Evolutionary conservation across 2,797 vertebrate species (phyloP), one percentile per base, ranked within the genome.

Genomic region (Champsocephalus esox): DNA sequence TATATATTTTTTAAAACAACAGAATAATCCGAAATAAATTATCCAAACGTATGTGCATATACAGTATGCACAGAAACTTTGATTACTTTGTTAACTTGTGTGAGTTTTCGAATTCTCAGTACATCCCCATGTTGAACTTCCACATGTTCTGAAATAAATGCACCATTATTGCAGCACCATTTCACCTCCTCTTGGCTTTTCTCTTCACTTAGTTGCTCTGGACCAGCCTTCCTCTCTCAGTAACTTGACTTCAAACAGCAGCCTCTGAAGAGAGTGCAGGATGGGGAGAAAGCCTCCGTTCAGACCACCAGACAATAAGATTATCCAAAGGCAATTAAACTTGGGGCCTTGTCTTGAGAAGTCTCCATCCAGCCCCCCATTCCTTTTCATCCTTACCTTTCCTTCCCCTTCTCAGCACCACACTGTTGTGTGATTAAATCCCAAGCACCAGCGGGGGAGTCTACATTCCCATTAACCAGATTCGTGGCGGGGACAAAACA

Each of bases 381-480:
- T 76, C 75, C 69, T 54, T 83, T 87, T 86, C 85, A 82, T 87
- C 84, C 79, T 66, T 75, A 88, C 86, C 89, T 89, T 78, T 79
- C 76, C 82, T 74, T 77, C 78, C 70, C 78, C 80, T 85, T 80
- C 83, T 78, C 66, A 11, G 82, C 85, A 69, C 73, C 90, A 83
- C 87, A 93, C 93, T 94, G 94, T 95, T 91, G 90, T 90, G 90
- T 94, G 94, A 95, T 95, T 95, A 95, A 93, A 89, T 94, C 79
- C 74, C 57, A 21, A 89, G 87, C 86, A 86, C 82, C 90, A 86
- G 86, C 75, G 70, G 87, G 88, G 89, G 79, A 85, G 88, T 74
- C 86, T 49, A 79, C 78, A 79, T 85, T 90, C 90, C 88, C 88
- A 90, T 93, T 93, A 90, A 75, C 73, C 75, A 83, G 81, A 86